These are phyloP conservation scores for Leucoraja erinaceus DNA, from an alignment of 2,113 vertebrate genomes.

Conservation along the genomic window DNA sequence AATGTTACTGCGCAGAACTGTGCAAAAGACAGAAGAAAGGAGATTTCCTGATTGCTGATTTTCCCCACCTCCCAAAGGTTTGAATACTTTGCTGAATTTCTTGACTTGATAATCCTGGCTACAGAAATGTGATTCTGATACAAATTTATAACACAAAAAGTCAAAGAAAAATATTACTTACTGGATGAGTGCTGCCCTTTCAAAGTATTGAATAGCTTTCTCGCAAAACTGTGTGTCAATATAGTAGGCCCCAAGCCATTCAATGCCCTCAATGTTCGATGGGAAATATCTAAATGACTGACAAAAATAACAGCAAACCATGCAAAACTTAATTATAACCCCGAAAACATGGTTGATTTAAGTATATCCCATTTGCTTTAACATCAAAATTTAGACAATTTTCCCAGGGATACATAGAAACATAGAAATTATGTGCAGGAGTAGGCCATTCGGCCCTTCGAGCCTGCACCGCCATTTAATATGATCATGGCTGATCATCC, in stretches of 20 bases:
- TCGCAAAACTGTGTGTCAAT: constrained; percentile 94
- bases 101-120: not conserved
- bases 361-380: constrained; percentile 48
- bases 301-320: constrained; percentile 43
- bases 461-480: no score
- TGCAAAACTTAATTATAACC: constrained; percentile 49
- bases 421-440: no score
- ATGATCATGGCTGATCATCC: no score
- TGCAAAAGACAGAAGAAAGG: not conserved
- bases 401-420: constrained; percentile 48
- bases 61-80: not conserved
- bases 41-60: not conserved
- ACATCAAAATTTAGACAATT: constrained; percentile 39
- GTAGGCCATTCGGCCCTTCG: no score
- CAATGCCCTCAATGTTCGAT: constrained; percentile 89
- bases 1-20: not conserved
- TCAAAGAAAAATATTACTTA: constrained; percentile 59
- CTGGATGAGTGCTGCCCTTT: constrained; percentile 93
- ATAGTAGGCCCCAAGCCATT: constrained; percentile 93
- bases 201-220: constrained; percentile 96
- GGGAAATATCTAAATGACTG: constrained; percentile 92
- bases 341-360: constrained; percentile 45
- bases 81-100: not conserved
- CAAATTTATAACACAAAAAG: not conserved
- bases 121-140: not conserved